Evolutionary conservation across 2,888 invertebrate genomes (phyloP).

Genomic region (Callinectes sapidus): DNA sequence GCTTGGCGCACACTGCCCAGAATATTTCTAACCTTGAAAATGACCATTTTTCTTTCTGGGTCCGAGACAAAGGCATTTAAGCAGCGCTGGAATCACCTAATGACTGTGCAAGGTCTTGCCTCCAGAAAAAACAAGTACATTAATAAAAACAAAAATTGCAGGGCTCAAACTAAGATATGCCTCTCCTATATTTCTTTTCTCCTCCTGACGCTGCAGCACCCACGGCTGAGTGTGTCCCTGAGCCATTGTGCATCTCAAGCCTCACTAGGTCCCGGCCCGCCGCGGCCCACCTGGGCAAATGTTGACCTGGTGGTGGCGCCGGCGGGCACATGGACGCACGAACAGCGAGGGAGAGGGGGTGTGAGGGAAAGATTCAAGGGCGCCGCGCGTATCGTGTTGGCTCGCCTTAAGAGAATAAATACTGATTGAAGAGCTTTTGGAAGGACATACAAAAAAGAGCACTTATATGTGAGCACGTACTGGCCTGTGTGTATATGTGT

Average conservation of each 20-base stretch:
- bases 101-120: background rate
- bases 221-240: constrained; percentile 4
- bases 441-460: constrained; percentile 15
- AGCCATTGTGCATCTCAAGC: background rate
- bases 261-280: constrained; percentile 1
- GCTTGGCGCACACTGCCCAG: background rate
- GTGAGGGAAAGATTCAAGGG: background rate
- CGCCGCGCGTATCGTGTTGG: constrained; percentile 27
- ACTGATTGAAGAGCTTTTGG: constrained; percentile 32
- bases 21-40: constrained; percentile 15
- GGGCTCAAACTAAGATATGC: background rate
- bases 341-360: background rate
- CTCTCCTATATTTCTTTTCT: background rate
- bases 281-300: constrained; percentile 30
- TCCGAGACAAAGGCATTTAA: background rate
- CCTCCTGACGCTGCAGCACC: background rate
- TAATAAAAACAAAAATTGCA: background rate
- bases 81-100: background rate
- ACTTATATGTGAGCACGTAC: constrained; percentile 22
- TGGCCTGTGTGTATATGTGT: background rate
- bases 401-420: constrained; percentile 1
- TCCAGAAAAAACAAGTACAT: background rate
- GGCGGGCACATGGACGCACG: background rate
- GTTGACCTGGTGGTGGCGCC: constrained; percentile 17
- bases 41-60: background rate